Conservation (phyloP, 1,140 invertebrate genomes). For the Neodiprion fabricii region DNA sequence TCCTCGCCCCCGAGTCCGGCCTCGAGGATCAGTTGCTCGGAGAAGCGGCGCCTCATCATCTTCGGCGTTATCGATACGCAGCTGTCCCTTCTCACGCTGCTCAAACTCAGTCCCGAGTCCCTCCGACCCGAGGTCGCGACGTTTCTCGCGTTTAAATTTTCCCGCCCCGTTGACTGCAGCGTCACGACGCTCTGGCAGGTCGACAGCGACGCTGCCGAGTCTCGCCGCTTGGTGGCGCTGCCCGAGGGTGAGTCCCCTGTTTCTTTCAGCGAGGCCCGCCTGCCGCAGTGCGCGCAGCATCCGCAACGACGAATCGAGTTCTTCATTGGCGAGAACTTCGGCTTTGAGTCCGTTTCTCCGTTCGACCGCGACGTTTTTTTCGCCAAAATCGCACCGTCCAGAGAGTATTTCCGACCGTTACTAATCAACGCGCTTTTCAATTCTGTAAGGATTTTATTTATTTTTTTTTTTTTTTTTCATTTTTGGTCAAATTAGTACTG, state of each 20-base stretch:
- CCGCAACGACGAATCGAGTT: not conserved
- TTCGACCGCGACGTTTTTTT: too few species aligned
- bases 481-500: too few species aligned
- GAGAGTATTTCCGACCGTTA: too few species aligned
- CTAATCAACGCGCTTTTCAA: too few species aligned
- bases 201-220: conserved; percentile 43
- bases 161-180: conserved; percentile 32
- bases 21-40: conserved; percentile 49
- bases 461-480: too few species aligned
- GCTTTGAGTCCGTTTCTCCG: too few species aligned
- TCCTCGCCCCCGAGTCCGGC: conserved; percentile 44
- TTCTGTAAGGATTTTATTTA: too few species aligned
- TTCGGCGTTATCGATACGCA: conserved; percentile 39
- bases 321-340: too few species aligned
- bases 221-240: conserved; percentile 33
- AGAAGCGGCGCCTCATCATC: conserved; percentile 48
- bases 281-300: not conserved
- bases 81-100: conserved; percentile 28
- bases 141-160: conserved; percentile 14
- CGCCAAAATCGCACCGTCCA: too few species aligned
- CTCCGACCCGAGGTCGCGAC: conserved; percentile 11
- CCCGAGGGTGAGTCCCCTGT: conserved; percentile 31
- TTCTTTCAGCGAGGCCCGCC: conserved; percentile 26
- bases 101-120: conserved; percentile 21
- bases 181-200: conserved; percentile 43